Evolutionary conservation across 2,888 invertebrate genomes (phyloP).

Genomic region (Pilophorus perplexus): DNA sequence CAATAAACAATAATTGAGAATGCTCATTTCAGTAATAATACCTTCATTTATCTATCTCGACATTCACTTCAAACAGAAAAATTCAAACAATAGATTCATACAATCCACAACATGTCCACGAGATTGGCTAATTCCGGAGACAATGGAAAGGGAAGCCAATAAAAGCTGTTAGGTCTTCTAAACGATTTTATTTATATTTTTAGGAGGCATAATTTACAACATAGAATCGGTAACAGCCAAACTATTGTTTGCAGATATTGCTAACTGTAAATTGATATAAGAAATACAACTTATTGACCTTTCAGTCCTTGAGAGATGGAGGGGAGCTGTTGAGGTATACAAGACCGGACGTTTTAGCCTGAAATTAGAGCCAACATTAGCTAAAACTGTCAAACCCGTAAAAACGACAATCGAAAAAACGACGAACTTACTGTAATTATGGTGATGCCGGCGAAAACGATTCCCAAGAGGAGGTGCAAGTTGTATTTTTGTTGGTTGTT

Average conservation of each 20-base stretch:
- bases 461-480: conserved; percentile 61
- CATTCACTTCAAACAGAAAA: too few species aligned
- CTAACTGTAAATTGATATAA: not conserved
- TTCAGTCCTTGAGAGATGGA: conserved; percentile 53
- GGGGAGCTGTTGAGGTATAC: conserved; percentile 63
- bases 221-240: not conserved
- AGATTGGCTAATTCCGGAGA: too few species aligned
- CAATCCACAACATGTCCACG: too few species aligned
- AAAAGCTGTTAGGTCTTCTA: not conserved
- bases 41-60: too few species aligned
- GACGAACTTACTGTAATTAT: conserved; percentile 43
- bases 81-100: too few species aligned
- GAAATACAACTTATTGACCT: not conserved
- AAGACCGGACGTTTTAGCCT: conserved; percentile 63
- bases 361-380: conserved; percentile 49
- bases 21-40: too few species aligned
- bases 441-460: conserved; percentile 43
- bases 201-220: conserved; percentile 12
- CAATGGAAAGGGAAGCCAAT: not conserved
- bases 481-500: conserved; percentile 69
- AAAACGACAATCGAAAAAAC: too few species aligned
- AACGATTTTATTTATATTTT: conserved; percentile 21
- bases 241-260: conserved; percentile 9
- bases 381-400: too few species aligned
- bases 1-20: too few species aligned